Conservation (phyloP, 2,113 vertebrate species). For the Lanius ludovicianus region DNA sequence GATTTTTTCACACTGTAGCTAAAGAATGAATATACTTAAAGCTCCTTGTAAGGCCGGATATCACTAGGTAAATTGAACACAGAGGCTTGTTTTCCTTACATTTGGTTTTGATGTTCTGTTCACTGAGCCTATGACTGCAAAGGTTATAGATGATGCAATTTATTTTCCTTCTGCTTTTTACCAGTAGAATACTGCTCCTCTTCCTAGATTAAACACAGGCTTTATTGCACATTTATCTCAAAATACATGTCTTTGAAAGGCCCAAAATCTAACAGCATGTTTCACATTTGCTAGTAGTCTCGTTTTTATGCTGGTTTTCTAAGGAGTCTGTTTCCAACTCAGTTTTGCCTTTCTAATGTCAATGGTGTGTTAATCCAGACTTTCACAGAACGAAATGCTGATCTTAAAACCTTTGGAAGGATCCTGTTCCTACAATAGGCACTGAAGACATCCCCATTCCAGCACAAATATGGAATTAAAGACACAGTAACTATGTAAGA, state of each 20-base stretch:
- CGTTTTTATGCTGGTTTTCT: neutral
- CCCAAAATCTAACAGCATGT: neutral
- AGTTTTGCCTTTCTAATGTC: neutral
- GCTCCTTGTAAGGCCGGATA: conserved; percentile 37
- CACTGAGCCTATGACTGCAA: conserved; percentile 60
- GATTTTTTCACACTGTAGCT: conserved; percentile 49
- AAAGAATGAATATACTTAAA: conserved; percentile 6
- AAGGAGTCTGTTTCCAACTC: neutral
- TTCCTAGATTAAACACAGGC: conserved; percentile 58
- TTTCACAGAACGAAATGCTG: neutral
- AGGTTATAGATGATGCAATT: conserved; percentile 67
- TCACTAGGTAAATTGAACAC: conserved; percentile 64
- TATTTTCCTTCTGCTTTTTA: conserved; percentile 64
- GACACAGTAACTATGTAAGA: neutral
- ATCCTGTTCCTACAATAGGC: neutral
- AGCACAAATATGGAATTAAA: neutral
- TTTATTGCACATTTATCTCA: conserved; percentile 57
- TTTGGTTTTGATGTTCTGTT: conserved; percentile 72
- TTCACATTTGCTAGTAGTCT: conserved; percentile 11
- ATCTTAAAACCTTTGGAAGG: neutral
- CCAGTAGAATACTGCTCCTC: conserved; percentile 52
- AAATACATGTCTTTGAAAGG: conserved; percentile 36
- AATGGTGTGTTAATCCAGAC: neutral
- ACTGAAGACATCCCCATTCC: neutral
- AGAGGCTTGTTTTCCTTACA: conserved; percentile 65